Evolutionary conservation across 1,140 invertebrate species (phyloP), one percentile per base, ranked within the genome.

Genomic region (Lepidurus apus): DNA sequence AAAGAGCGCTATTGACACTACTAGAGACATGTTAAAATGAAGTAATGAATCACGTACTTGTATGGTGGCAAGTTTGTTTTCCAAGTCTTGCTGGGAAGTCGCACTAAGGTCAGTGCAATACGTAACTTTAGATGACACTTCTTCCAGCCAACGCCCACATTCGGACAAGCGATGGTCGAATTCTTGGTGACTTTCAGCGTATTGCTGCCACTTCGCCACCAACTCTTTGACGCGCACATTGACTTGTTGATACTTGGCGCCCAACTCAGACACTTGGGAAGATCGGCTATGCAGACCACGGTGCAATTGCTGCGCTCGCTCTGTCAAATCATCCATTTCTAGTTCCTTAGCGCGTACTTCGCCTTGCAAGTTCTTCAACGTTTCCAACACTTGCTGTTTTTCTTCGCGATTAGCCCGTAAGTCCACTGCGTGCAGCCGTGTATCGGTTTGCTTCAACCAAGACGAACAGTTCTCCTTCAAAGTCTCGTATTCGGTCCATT

Each of bases 401-500:
- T 96, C 93, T 17, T 88, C 83, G 17, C 95, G 86, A 10, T 91
- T 93, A 13, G 93, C 88, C 83, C 96, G 96, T 26, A 98, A 87
- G 84, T 97, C 94, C 13, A 95, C 90, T 10, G 93, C 93, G 84
- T 97, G 94, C 21, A 97, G 88, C 83, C 93, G 92, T 42, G 89
- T 91, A 82, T 98, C 95, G 1, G 93, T 93, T 80, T 95, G 92
- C 81, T 94, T 89, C 75, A 98, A 90, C 95, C 95, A 97, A n/a
- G 88, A 84, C 43, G 93, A 86, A 81, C 94, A 95, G 77, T 91
- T 89, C 81, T 97, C 95, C 82, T 93, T 93, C 79, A 94, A 87
- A n/a, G 87, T 87, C 84, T 98, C 95, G 86, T 95, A 97, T 82
- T 96, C 94, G 78, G 90, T 90, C 95, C 95, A 97, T 82, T 93